phyloP scores from a whole-genome alignment of 2,113 vertebrate genomes.

The Falcunculus frontatus region DNA sequence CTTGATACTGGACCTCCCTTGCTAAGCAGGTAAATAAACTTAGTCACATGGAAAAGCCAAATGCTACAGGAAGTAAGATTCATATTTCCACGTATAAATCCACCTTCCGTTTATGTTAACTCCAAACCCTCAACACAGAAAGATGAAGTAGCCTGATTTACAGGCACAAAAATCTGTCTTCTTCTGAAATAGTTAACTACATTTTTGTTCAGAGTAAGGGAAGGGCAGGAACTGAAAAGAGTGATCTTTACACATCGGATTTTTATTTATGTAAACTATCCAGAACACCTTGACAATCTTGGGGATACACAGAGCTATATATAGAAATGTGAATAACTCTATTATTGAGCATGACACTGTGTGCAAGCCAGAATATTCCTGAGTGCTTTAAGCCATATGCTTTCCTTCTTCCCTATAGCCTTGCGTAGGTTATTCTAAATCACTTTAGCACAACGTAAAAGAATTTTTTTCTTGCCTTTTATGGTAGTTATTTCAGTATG shows the following conservation, averaged over 20 bases:
- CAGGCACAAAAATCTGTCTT: background rate
- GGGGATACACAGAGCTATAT: constrained; percentile 23
- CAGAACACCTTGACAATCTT: background rate
- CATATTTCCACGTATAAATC: background rate
- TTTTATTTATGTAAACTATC: background rate
- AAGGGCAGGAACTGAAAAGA: background rate
- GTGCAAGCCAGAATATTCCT: constrained; percentile 2
- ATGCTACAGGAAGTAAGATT: background rate
- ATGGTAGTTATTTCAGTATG: background rate
- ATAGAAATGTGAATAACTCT: constrained; percentile 11
- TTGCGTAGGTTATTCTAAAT: background rate
- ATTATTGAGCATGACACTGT: background rate
- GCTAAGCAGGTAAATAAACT: background rate
- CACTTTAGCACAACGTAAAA: background rate
- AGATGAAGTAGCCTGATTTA: background rate
- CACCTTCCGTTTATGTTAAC: background rate
- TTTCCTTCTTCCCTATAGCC: background rate
- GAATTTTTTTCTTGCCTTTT: background rate
- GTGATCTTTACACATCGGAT: background rate
- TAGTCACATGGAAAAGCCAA: background rate
- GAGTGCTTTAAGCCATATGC: background rate
- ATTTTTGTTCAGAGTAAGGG: background rate
- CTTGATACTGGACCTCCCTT: background rate
- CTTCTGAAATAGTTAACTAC: background rate
- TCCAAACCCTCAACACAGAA: background rate